Percentiles rank a stretch among this genome's conserved stretches.
Conservation (phyloP, 2,113 vertebrate species). For the Pterocles orientalis region DNA sequence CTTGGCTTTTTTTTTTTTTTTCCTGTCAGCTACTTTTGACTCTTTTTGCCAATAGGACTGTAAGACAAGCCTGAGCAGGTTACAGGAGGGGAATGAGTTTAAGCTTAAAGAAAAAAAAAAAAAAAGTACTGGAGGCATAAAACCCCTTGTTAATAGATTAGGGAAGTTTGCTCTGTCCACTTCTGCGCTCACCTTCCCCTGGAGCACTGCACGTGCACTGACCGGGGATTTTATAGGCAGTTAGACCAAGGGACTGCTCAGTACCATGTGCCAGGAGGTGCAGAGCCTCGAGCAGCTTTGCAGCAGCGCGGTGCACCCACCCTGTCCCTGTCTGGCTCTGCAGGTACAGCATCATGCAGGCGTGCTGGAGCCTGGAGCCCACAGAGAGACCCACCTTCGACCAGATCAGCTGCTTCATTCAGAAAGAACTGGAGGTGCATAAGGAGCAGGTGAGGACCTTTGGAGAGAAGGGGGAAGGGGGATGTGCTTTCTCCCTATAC, state of each 20-base stretch:
- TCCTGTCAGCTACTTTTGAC: not conserved
- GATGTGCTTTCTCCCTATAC: not conserved
- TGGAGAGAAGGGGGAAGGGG: not conserved
- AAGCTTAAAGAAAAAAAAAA: not conserved
- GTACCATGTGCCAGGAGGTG: not conserved
- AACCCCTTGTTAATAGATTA: not conserved
- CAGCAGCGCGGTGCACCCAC: rapidly evolving
- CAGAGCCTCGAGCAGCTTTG: not conserved
- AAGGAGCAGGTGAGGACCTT: constrained; percentile 74
- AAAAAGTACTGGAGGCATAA: not conserved
- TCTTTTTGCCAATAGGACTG: not conserved
- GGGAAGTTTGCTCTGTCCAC: not conserved
- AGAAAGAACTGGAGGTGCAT: constrained; percentile 75
- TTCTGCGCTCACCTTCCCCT: not conserved
- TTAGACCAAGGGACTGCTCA: not conserved
- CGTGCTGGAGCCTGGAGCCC: constrained; percentile 92
- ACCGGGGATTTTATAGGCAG: rapidly evolving
- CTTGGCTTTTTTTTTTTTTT: not conserved
- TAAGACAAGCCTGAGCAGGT: not conserved
- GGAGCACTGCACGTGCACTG: not conserved
- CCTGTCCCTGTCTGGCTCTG: not conserved
- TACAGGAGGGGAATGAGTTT: not conserved
- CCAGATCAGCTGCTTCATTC: constrained; percentile 86
- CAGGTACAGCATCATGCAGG: constrained; percentile 93
- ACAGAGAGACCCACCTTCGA: constrained; percentile 87